Evolutionary conservation across 1,140 invertebrate genomes (phyloP).

Genomic region (Stratiolaelaps scimitus): DNA sequence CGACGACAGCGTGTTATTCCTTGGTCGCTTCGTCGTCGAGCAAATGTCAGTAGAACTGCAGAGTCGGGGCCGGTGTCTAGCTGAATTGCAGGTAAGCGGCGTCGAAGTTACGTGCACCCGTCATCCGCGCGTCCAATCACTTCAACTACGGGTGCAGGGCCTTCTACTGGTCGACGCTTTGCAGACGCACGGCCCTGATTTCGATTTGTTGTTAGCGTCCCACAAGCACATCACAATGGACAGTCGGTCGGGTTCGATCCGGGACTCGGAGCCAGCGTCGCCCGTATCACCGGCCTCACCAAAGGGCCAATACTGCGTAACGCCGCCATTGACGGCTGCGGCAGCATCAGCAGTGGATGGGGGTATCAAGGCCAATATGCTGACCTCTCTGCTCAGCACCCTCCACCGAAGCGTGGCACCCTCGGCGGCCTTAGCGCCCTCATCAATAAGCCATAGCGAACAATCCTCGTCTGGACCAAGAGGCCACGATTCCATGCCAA

Average conservation of each 20-base stretch:
- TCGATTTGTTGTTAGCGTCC: slow-evolving; percentile 80
- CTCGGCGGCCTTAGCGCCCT: background rate
- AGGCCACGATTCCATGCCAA: background rate
- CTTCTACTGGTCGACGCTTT: slow-evolving; percentile 81
- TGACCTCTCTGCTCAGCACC: background rate
- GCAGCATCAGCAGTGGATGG: slow-evolving; percentile 39
- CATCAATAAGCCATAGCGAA: too few species aligned
- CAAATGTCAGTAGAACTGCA: slow-evolving; percentile 66
- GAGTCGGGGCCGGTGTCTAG: slow-evolving; percentile 51
- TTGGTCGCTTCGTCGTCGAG: slow-evolving; percentile 74
- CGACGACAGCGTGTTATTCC: slow-evolving; percentile 53
- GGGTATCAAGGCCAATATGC: slow-evolving; percentile 35
- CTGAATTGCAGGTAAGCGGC: slow-evolving; percentile 74
- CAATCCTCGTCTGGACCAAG: background rate
- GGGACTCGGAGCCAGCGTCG: slow-evolving; percentile 76
- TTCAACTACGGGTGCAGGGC: slow-evolving; percentile 75
- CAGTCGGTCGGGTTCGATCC: slow-evolving; percentile 75
- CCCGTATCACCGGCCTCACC: slow-evolving; percentile 60
- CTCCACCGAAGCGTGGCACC: slow-evolving; percentile 1
- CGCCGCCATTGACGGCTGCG: slow-evolving; percentile 29
- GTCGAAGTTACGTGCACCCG: slow-evolving; percentile 62
- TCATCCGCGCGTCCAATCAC: slow-evolving; percentile 54
- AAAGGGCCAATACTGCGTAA: slow-evolving; percentile 6
- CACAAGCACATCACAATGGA: slow-evolving; percentile 84
- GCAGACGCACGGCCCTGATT: slow-evolving; percentile 85